phyloP scores from a whole-genome alignment of 2,888 invertebrate species.

The Dorcus hopei region DNA sequence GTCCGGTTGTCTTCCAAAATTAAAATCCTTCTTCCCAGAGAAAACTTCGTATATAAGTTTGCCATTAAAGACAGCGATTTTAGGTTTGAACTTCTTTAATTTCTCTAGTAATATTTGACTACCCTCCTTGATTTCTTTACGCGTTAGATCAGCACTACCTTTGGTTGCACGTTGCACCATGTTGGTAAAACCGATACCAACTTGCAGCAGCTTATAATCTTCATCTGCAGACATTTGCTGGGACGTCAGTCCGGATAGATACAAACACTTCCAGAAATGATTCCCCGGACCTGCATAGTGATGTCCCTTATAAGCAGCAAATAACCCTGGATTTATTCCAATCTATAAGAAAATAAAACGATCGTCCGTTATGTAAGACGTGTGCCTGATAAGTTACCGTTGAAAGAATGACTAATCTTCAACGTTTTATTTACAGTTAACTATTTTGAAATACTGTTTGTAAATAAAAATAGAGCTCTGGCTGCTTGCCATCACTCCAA shows the following conservation, averaged over 20 bases:
- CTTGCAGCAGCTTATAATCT: slow-evolving; percentile 87
- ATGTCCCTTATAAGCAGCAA: slow-evolving; percentile 96
- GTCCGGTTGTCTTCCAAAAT: slow-evolving; percentile 93
- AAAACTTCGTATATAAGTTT: slow-evolving; percentile 98
- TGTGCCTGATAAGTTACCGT: neutral
- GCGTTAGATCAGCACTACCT: slow-evolving; percentile 91
- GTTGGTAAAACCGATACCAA: slow-evolving; percentile 97
- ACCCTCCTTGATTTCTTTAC: slow-evolving; percentile 92
- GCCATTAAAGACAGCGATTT: slow-evolving; percentile 98
- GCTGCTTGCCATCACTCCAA: slow-evolving; percentile 15
- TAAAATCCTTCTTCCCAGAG: slow-evolving; percentile 95
- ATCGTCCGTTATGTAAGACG: neutral
- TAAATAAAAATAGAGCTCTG: slow-evolving; percentile 18
- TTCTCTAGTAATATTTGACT: slow-evolving; percentile 86
- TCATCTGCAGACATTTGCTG: slow-evolving; percentile 96
- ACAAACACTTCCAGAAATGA: slow-evolving; percentile 98
- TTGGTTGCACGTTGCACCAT: slow-evolving; percentile 95
- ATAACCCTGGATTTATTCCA: slow-evolving; percentile 96
- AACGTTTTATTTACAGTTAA: neutral
- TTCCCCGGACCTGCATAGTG: slow-evolving; percentile 99
- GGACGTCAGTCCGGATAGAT: slow-evolving; percentile 88
- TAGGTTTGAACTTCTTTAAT: slow-evolving; percentile 87
- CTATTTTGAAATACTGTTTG: slow-evolving; percentile 1
- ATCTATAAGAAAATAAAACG: slow-evolving; percentile 62
- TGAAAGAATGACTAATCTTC: too few relatives aligned